A percentile compares a stretch with the other conserved stretches of the same genome.
Evolutionary conservation across 2,888 invertebrate genomes (phyloP).

Genomic region (Yponomeuta plumbellus): DNA sequence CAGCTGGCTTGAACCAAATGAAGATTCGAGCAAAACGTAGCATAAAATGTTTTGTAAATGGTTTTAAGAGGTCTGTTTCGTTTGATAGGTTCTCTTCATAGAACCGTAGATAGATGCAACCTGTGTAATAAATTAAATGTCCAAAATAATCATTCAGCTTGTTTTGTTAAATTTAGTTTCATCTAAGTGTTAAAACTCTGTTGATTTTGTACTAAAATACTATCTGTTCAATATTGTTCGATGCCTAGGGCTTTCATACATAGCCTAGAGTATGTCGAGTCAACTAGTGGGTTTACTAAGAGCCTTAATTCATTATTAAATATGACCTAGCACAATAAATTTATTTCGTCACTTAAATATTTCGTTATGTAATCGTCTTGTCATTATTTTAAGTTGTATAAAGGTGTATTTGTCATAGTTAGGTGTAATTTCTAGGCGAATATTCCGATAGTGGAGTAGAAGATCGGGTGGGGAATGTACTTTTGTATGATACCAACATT

Average conservation of each 20-base stretch:
- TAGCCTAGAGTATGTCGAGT: not conserved
- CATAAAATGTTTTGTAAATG: too few species aligned
- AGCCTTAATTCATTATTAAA: conserved; percentile 35
- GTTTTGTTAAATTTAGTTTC: not conserved
- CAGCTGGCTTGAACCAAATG: not conserved
- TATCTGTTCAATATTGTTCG: not conserved
- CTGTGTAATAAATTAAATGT: not conserved
- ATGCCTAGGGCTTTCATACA: conserved; percentile 3
- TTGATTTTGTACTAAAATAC: not conserved
- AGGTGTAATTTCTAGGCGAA: conserved; percentile 16
- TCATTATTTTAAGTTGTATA: conserved; percentile 76
- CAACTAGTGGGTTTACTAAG: conserved; percentile 31
- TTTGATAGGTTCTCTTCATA: not conserved
- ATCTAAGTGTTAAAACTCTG: not conserved
- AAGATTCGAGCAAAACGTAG: too few species aligned
- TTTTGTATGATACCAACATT: conserved; percentile 66
- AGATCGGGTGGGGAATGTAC: conserved; percentile 10
- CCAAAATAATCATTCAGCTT: not conserved
- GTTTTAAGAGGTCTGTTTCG: too few species aligned
- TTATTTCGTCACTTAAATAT: conserved; percentile 49
- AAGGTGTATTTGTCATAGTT: conserved; percentile 30
- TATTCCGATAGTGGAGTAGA: conserved; percentile 18
- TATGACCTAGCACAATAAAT: conserved; percentile 70
- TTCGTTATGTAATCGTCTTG: conserved; percentile 68
- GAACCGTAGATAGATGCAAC: not conserved